Conservation (phyloP, 2,888 invertebrate species). For the Bombylius major region DNA sequence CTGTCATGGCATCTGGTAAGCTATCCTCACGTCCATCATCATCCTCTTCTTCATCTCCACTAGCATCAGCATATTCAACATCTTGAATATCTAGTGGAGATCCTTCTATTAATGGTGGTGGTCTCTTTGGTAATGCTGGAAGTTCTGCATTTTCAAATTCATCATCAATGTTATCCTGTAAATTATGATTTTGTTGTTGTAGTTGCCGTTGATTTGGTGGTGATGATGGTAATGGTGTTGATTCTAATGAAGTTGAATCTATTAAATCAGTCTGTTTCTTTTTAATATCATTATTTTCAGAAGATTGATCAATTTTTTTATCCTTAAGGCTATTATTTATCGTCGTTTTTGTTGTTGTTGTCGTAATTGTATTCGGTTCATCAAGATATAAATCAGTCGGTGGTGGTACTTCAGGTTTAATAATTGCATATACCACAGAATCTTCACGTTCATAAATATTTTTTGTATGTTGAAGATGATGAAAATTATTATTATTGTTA, state of each 20-base stretch:
- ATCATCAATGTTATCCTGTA: conserved; percentile 14
- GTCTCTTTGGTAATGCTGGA: conserved; percentile 24
- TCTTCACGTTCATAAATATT: conserved; percentile 30
- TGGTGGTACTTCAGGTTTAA: conserved; percentile 30
- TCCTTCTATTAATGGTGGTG: conserved; percentile 36
- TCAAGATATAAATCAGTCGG: conserved; percentile 23
- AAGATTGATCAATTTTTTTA: background rate
- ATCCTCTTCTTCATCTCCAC: conserved; percentile 40
- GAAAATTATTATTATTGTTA: too few species aligned
- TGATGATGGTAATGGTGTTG: background rate
- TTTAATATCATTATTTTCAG: background rate
- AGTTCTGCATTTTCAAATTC: conserved; percentile 25
- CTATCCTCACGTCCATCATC: conserved; percentile 29
- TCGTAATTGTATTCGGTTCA: conserved; percentile 8
- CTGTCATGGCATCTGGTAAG: conserved; percentile 56
- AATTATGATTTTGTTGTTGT: background rate
- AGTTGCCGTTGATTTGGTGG: background rate
- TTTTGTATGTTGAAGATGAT: too few species aligned
- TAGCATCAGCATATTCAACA: conserved; percentile 45
- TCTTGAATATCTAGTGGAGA: conserved; percentile 44
- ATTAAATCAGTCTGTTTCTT: background rate
- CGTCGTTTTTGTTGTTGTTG: too few species aligned
- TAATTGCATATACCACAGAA: conserved; percentile 33
- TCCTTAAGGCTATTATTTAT: too few species aligned
- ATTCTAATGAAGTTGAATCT: background rate